A percentile compares a stretch with the other conserved stretches of the same genome.
phyloP scores from a whole-genome alignment of 2,888 invertebrate genomes.

The Orthonychiurus folsomi region DNA sequence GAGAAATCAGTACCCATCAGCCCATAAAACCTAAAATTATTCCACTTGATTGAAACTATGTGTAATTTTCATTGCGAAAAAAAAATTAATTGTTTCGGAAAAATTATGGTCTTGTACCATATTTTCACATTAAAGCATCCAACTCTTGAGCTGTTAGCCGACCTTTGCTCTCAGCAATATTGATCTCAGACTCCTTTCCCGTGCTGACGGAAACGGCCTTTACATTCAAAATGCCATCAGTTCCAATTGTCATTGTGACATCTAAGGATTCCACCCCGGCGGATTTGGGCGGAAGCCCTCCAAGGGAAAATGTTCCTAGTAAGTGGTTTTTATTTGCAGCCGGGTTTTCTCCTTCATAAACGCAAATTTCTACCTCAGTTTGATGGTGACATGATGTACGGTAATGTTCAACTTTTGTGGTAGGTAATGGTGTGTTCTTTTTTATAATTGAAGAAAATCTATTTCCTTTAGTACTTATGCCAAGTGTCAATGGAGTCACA shows the following conservation, averaged over 20 bases:
- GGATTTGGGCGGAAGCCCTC: background rate
- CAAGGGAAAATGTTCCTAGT: background rate
- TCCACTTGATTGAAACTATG: too few relatives aligned
- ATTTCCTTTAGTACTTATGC: background rate
- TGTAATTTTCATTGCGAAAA: too few relatives aligned
- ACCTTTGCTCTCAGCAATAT: background rate
- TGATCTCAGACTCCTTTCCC: background rate
- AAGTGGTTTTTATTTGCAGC: background rate
- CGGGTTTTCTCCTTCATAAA: constrained; percentile 4
- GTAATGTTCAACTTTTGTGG: background rate
- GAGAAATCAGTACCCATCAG: too few relatives aligned
- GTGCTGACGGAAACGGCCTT: background rate
- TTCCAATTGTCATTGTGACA: background rate
- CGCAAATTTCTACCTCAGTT: background rate
- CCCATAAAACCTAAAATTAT: too few relatives aligned
- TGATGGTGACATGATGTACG: background rate
- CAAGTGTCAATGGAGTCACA: background rate
- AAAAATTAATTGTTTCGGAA: too few relatives aligned
- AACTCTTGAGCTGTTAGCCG: background rate
- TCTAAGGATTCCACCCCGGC: background rate
- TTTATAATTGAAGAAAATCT: background rate
- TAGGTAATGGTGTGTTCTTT: background rate
- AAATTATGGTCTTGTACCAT: too few relatives aligned
- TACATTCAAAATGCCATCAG: background rate
- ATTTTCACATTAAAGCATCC: too few relatives aligned